Percentiles rank a stretch among this genome's conserved stretches.
Evolutionary conservation across 2,113 vertebrate species (phyloP).

Genomic region (Paradoxurus hermaphroditus): DNA sequence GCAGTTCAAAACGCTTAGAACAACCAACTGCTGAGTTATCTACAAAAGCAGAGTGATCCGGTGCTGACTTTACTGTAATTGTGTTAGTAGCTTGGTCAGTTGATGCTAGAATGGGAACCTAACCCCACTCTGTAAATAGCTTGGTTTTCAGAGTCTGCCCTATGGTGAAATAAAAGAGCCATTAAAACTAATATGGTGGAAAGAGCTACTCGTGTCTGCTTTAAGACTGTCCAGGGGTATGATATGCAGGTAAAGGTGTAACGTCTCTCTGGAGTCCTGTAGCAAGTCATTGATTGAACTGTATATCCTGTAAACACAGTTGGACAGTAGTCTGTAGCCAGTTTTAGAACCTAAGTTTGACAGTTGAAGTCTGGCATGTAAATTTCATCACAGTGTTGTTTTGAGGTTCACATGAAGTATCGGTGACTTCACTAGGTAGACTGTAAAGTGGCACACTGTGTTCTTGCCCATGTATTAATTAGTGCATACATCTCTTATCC

Average conservation of each 20-base stretch:
- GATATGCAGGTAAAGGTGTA: neutral
- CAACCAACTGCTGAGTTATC: conserved; percentile 33
- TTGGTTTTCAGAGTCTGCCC: conserved; percentile 37
- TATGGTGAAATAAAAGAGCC: conserved; percentile 31
- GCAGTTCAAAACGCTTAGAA: conserved; percentile 25
- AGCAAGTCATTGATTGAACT: neutral
- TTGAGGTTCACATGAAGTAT: conserved; percentile 1
- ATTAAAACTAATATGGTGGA: conserved; percentile 19
- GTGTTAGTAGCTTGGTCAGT: conserved; percentile 29
- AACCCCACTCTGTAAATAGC: conserved; percentile 29
- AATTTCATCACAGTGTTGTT: neutral
- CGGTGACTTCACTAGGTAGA: neutral
- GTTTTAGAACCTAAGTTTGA: neutral
- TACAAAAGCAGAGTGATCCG: neutral
- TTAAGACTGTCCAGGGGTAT: neutral
- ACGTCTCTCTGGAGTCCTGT: neutral
- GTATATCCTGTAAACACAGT: neutral
- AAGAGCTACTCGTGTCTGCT: neutral
- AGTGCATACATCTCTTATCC: neutral
- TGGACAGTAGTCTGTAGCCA: neutral
- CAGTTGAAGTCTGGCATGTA: neutral
- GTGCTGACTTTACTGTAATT: conserved; percentile 53
- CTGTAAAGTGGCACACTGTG: neutral
- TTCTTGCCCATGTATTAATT: neutral
- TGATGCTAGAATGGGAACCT: conserved; percentile 11